Evolutionary conservation across 2,113 vertebrate genomes (phyloP), one percentile per base, ranked within the genome.

Genomic region (Colius striatus): DNA sequence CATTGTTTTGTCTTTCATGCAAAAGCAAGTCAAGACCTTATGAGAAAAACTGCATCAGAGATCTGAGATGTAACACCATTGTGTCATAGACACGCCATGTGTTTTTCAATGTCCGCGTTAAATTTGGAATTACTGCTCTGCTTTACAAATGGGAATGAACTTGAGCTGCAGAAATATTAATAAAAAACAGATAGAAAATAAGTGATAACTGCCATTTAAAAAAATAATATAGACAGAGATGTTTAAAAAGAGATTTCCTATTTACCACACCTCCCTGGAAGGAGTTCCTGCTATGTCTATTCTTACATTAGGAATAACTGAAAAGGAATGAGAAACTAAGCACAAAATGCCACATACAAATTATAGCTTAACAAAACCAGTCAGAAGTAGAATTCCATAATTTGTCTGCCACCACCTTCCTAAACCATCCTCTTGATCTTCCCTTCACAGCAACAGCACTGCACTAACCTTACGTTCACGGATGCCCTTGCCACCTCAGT

Each of bases 41-140:
- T 5, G 51, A 91, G 47, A 80, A 92, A 81, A 89, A 20, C 20
- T 34, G 26, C 8, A 10, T 16, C 0, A 0, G 60, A 41, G 16
- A 81, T 43, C 57, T 43, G 45, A 79, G 45, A 22, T 0, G 0
- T 26, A 73, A 30, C 1, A 9, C 16, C 30, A 32, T 41, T 13
- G 10, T 60, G 45, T 72, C n/a, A 45, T 47, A 57, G 89, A 61
- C 19, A 81, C 21, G 58, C 6, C 3, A 5, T 0, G 5, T 48
- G 32, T 30, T 79, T 74, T 55, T 11, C 32, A 70, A 76, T 8
- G 18, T 23, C 32, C 29, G 29, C 47, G 47, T 36, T 75, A 55
- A 45, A 72, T 72, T n/a, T 32, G 32, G 30, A 55, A 76, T 48
- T 87, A 45, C 30, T 82, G 1, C 48, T 41, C 50, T 65, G 23